Conservation (phyloP, 2,113 vertebrate species). For the Hypomesus transpacificus region DNA sequence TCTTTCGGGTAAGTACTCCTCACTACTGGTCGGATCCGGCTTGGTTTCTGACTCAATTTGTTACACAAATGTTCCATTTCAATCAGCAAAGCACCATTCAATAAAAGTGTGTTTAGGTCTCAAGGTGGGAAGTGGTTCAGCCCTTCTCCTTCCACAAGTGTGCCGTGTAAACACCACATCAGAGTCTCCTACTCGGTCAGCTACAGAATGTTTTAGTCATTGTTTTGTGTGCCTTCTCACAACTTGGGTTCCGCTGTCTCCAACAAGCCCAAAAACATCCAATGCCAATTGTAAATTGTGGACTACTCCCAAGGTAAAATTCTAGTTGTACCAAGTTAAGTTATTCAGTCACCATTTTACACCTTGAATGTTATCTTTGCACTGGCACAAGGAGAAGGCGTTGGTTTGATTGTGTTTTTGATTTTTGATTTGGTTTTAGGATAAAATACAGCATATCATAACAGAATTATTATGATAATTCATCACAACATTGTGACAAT, state of each 20-base stretch:
- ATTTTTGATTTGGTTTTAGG: slow-evolving; percentile 47
- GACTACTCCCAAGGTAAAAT: background rate
- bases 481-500: slow-evolving; percentile 5
- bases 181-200: background rate
- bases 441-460: slow-evolving; percentile 31
- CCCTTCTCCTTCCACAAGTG: no score
- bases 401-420: slow-evolving; percentile 51
- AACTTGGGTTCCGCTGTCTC: background rate
- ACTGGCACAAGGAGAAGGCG: slow-evolving; percentile 55
- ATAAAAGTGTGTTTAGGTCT: no score
- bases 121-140: no score
- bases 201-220: background rate
- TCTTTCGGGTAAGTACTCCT: no score
- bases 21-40: no score
- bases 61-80: no score
- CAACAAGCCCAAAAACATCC: background rate
- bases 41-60: no score
- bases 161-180: no score
- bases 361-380: slow-evolving; percentile 66
- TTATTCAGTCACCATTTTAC: slow-evolving; percentile 59
- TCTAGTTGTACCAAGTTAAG: slow-evolving; percentile 39
- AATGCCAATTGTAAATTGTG: background rate
- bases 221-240: slow-evolving; percentile 8
- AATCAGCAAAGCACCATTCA: no score
- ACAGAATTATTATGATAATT: background rate